Base-by-base conservation (phyloP, 2,113 vertebrate species). In the Thymallus thymallus region DNA sequence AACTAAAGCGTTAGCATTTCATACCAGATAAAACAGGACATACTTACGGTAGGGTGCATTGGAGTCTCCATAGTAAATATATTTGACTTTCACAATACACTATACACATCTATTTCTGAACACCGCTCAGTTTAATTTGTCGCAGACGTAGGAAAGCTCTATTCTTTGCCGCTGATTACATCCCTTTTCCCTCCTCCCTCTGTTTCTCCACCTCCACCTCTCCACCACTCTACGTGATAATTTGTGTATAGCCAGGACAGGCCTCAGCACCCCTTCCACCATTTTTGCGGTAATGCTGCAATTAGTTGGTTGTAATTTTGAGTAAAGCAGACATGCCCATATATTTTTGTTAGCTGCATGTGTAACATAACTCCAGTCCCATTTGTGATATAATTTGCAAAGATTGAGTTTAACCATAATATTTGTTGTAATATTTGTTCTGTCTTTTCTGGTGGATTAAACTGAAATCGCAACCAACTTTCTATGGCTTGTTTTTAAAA, bases 101-200 rank as follows among this genome's bases (percentile, higher is more conserved):
- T 67, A 6, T n/a, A n/a, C n/a, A n/a, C n/a, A n/a, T 41, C n/a
- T 22, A 60, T 22, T 60, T 22, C 51, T 55, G 18, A 55, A 9
- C 51, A 13, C 45, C 1, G 45, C 51, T 45, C 46, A 0, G n/a
- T 60, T 60, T 60, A 60, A n/a, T 60, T 9, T 60, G 56, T 60
- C 2, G 56, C 56, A 60, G 56, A 60, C 0, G 56, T 5, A 4
- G 16, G 12, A 60, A 60, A 60, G 56, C 1, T 22, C n/a, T 29
- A 61, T 66, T 76, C 45, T 74, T 78, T 60, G 63, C 61, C 77
- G 29, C 6, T 13, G 20, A 29, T 26, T 20, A n/a, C 7, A 61
- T 26, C 64, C 81, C 48, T 16, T 22, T 68, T 4, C 0, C 48
- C 75, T 56, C 65, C 65, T 35, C 14, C 30, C 63, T 13, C 35